A percentile compares a stretch with the other conserved stretches of the same genome.
Evolutionary conservation across 2,797 vertebrate species (phyloP).

Genomic region (Chrosomus eos): DNA sequence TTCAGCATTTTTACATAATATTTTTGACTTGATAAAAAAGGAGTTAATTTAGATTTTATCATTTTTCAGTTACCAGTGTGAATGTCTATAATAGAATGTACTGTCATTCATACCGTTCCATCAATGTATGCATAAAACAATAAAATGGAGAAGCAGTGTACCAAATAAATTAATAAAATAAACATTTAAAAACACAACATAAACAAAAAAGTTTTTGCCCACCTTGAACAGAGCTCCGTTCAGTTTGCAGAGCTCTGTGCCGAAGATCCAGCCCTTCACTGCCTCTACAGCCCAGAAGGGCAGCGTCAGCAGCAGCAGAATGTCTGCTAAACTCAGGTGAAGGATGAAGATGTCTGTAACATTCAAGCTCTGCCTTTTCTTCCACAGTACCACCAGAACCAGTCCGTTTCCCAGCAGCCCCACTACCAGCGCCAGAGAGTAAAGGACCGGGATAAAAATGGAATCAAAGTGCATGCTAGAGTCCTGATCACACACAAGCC

Average conservation of each 20-base stretch:
- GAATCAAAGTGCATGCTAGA: constrained; percentile 71
- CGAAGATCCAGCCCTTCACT: constrained; percentile 76
- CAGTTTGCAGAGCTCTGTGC: constrained; percentile 79
- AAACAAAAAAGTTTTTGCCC: constrained; percentile 29
- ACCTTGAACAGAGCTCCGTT: constrained; percentile 82
- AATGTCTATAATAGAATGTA: neutral
- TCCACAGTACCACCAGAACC: constrained; percentile 73
- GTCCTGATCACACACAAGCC: constrained; percentile 63
- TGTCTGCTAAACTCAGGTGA: constrained; percentile 81
- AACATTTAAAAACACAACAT: too few relatives aligned
- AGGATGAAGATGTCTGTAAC: constrained; percentile 87
- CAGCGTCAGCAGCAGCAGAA: constrained; percentile 81
- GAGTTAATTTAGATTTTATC: neutral
- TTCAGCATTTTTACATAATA: neutral
- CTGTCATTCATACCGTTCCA: neutral
- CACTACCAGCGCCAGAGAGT: constrained; percentile 72
- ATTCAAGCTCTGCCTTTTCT: constrained; percentile 66
- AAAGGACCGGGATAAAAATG: constrained; percentile 77
- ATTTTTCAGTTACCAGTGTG: neutral
- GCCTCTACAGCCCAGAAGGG: constrained; percentile 81
- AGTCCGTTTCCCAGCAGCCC: constrained; percentile 75
- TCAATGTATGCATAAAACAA: neutral
- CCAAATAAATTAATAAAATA: neutral
- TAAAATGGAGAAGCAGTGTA: neutral
- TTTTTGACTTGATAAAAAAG: neutral